Conservation (phyloP, 2,888 invertebrate genomes). For the Tetheella fluctuosa region DNA sequence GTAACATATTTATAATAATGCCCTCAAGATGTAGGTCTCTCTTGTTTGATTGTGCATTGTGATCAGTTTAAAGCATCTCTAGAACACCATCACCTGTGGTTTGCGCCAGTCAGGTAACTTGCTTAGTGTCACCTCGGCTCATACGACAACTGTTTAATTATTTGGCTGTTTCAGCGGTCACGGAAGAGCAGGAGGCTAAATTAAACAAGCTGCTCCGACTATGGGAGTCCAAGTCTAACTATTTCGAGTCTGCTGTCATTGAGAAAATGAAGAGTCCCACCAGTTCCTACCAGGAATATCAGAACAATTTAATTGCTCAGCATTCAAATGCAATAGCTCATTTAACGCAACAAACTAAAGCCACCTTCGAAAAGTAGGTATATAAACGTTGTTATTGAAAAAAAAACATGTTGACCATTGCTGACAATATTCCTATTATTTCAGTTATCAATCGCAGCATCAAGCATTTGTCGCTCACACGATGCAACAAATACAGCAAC, state of each 20-base stretch:
- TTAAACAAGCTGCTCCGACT: slow-evolving; percentile 96
- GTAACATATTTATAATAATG: slow-evolving; percentile 85
- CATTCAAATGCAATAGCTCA: slow-evolving; percentile 91
- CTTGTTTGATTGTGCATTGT: slow-evolving; percentile 76
- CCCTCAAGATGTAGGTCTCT: slow-evolving; percentile 79
- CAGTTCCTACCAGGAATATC: slow-evolving; percentile 94
- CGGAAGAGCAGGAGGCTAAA: slow-evolving; percentile 94
- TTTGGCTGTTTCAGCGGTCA: slow-evolving; percentile 87
- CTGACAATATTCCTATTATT: slow-evolving; percentile 36
- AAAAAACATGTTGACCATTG: slow-evolving; percentile 13
- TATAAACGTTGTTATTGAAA: slow-evolving; percentile 20
- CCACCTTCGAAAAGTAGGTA: slow-evolving; percentile 90
- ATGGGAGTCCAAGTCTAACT: slow-evolving; percentile 98
- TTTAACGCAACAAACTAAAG: slow-evolving; percentile 91
- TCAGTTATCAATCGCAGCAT: slow-evolving; percentile 95
- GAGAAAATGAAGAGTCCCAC: slow-evolving; percentile 94
- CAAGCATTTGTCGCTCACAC: slow-evolving; percentile 97
- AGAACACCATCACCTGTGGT: slow-evolving; percentile 74
- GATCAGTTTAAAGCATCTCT: slow-evolving; percentile 72
- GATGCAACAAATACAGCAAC: slow-evolving; percentile 92
- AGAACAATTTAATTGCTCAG: slow-evolving; percentile 92
- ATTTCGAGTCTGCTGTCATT: slow-evolving; percentile 92
- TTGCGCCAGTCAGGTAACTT: slow-evolving; percentile 77
- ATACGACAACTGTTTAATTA: slow-evolving; percentile 71
- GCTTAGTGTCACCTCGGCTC: slow-evolving; percentile 65